These are phyloP conservation scores for Apostichopus leukothele DNA, from an alignment of 53 echinoderm and acorn worm genomes.

Conservation along the genomic window DNA sequence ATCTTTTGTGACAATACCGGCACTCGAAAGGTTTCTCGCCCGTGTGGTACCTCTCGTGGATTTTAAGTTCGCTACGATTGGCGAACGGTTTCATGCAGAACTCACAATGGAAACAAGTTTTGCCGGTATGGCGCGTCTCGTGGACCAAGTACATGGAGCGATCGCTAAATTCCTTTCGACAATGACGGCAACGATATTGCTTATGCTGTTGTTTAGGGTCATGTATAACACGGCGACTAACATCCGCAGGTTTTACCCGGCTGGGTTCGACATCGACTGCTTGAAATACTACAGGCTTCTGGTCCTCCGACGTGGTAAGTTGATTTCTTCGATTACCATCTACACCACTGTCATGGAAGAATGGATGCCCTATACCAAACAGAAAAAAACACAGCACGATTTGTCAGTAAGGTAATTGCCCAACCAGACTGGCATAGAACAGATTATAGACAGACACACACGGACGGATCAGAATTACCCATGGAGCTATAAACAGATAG, in stretches of 20 bases:
- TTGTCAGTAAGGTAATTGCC: no score
- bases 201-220: slow-evolving; percentile 6
- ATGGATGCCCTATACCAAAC: neutral
- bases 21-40: slow-evolving; percentile 33
- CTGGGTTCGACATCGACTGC: neutral
- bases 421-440: no score
- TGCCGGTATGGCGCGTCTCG: slow-evolving; percentile 27
- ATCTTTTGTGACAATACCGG: slow-evolving; percentile 17
- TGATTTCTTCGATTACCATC: neutral
- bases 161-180: slow-evolving; percentile 16
- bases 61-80: slow-evolving; percentile 22
- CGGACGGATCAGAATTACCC: no score
- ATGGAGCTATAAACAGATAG: no score
- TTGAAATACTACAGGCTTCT: neutral
- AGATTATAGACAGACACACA: no score
- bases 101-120: slow-evolving; percentile 16
- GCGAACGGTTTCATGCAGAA: slow-evolving; percentile 47
- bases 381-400: neutral
- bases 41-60: slow-evolving; percentile 38
- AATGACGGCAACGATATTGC: slow-evolving; percentile 11
- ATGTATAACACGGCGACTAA: neutral
- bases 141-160: slow-evolving; percentile 25
- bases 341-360: neutral
- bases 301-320: neutral
- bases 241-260: neutral